Evolutionary conservation across 2,113 vertebrate genomes (phyloP), one percentile per base, ranked within the genome.

Genomic region (Eptesicus fuscus): DNA sequence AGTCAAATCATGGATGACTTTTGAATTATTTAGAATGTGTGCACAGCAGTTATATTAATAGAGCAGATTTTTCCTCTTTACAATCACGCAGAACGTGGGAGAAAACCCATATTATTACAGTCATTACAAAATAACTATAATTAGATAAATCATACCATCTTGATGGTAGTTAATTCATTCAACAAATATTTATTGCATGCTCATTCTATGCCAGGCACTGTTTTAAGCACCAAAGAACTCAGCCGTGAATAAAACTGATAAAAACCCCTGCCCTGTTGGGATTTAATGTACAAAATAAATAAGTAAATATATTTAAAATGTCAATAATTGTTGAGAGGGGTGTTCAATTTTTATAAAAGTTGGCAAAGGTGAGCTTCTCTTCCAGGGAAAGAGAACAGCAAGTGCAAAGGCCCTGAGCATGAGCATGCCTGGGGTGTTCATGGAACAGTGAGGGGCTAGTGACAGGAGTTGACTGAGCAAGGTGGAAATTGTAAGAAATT

Each of bases 141-240:
- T 96, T 85, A 90, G 51, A 18, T 63, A 70, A 91, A 67, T 83
- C 76, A 70, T 88, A 25, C 14, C 2, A 74, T 49, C 56, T 92
- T 49, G 53, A 74, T 65, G 30, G 42, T 22, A 84, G n/a, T 76
- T 83, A 59, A 91, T 89, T 94, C 74, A 69, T 47, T 96, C 85
- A 85, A 1, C 5, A 92, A 83, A 71, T 77, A 80, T 40, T 85
- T 51, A 51, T 76, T 25, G 30, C 28, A 53, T 12, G 3, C n/a
- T 69, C 30, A 51, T 53, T 74, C 30, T 77, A 3, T 82, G 56
- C 14, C 30, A 76, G 73, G 44, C n/a, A 59, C 30, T 78, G 11
- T 32, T 91, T 65, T 76, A 83, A 94, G 28, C 16, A 51, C 47
- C 69, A 59, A 51, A 32, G n/a, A 87, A 47, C 44, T 85, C 61